Evolutionary conservation across 2,888 invertebrate genomes (phyloP), one percentile per base, ranked within the genome.

Genomic region (Macrostomum cliftonense): DNA sequence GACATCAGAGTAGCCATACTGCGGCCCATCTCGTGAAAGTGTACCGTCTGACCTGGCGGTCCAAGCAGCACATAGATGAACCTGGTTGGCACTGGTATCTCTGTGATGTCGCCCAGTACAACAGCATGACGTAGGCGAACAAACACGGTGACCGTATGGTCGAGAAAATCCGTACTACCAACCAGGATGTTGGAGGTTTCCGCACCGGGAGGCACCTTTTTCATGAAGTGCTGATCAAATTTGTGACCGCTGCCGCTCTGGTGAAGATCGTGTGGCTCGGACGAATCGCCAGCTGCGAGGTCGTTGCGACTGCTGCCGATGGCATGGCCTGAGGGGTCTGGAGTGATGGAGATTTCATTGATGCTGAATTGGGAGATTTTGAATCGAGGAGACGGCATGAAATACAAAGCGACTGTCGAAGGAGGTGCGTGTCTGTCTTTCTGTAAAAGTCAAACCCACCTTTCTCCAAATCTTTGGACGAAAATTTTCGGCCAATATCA

Each of bases 101-200:
- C 95, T 1, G 93, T 93, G 50, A 95, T 73, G 68, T 93, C 89
- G 9, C 91, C 91, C 76, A 95, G 80, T 56, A 84, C 79, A 7
- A 80, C 78, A 2, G 87, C 85, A 55, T 83, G 79, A 64, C 81
- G 82, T 51, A 95, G 77, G 48, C 93, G 79, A 51, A 93, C 80
- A 66, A 97, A 95, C 37, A 86, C 91, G 48, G 88, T 83, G 49
- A 95, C 71, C 11, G 88, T 82, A 70, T 87, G 85, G 55, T 86
- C 83, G 47, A 97, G 77, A 64, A 89, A 89, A 68, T 91, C 87
- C 12, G 95, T 83, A 74, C 95, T 93, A 19, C 95, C 97, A 1
- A 97, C 89, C 50, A 95, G 74, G 58, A 97, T 93, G 67, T 95
- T 95, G 52, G 89, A 87, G 1, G 93, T 89, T 72, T 97, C 95